These are phyloP conservation scores for Aplochiton taeniatus DNA, from an alignment of 2,797 vertebrate species.

Conservation along the genomic window DNA sequence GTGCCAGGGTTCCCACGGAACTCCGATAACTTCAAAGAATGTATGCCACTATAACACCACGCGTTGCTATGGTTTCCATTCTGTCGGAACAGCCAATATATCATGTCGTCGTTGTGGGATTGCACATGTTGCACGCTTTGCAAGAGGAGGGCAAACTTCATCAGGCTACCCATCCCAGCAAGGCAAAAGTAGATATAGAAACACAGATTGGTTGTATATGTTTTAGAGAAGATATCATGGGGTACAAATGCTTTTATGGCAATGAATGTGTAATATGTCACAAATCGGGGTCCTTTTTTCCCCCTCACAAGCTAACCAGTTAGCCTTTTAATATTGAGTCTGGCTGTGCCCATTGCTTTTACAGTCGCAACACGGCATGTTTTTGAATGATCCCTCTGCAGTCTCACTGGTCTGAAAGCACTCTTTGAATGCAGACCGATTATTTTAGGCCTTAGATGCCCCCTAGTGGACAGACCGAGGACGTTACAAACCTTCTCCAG, in stretches of 20 bases:
- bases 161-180: conserved; percentile 31
- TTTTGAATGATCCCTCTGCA: conserved; percentile 4
- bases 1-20: conserved; percentile 60
- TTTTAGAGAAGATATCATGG: conserved; percentile 18
- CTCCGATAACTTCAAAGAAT: conserved; percentile 73
- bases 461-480: conserved; percentile 49
- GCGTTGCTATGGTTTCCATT: conserved; percentile 63
- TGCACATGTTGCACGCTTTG: conserved; percentile 29
- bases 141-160: conserved; percentile 37
- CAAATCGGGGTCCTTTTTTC: conserved; percentile 41
- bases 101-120: conserved; percentile 46
- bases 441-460: conserved; percentile 46
- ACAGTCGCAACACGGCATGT: conserved; percentile 40
- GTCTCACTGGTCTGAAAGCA: no score
- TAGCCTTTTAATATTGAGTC: conserved; percentile 42
- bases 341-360: conserved; percentile 54
- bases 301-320: not conserved
- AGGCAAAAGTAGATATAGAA: conserved; percentile 53
- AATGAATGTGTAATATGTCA: conserved; percentile 73
- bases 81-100: conserved; percentile 6
- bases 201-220: conserved; percentile 49
- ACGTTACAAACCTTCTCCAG: conserved; percentile 31
- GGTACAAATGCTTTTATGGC: conserved; percentile 56
- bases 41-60: conserved; percentile 65
- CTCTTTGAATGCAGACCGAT: not conserved